Base-by-base conservation (phyloP, 2,888 invertebrate species). In the Cataglyphis livida region DNA sequence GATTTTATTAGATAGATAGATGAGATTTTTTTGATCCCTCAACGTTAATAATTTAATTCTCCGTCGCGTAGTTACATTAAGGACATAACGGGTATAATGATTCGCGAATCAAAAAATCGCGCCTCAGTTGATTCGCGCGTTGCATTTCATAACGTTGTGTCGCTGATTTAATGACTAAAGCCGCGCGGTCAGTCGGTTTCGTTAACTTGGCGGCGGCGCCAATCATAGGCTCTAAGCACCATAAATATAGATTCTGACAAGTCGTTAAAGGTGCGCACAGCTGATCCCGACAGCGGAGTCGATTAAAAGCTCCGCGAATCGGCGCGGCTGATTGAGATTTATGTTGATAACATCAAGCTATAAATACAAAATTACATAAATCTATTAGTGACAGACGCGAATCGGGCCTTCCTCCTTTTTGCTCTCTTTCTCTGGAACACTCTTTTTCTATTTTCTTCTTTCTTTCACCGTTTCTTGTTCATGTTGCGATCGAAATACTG, bases 291-390 rank as follows among this genome's bases (percentile, higher is more conserved):
- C 21, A 78, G 62, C 83, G 64, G 68, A 81, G 70, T 87, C 83
- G 88, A 90, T 89, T 85, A 84, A 87, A 82, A 75, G 73, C 79
- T 32, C 41, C 73, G 84, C 61, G 90, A 83, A 89, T 85, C 84
- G 81, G 48, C 48, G 41, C 78, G 86, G 86, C 75, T 90, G 89
- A 89, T 89, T 89, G 89, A 87, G 90, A 90, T 90, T 88, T 90
- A 90, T 90, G 91, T 73, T 84, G 86, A 88, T 88, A 88, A 84
- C 81, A 84, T 85, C 84, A 64, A 64, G 57, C 73, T 82, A 84
- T 85, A 82, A 89, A 85, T 83, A 85, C 65, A 48, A 75, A 81
- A 84, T 91, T 85, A 85, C 84, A 82, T 84, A 86, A 88, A 89
- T 88, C 86, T 82, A 86, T 88, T 88, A 81, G 70, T 57, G 44